Conservation (phyloP, 1,140 invertebrate genomes). For the Notospermus geniculatus region DNA sequence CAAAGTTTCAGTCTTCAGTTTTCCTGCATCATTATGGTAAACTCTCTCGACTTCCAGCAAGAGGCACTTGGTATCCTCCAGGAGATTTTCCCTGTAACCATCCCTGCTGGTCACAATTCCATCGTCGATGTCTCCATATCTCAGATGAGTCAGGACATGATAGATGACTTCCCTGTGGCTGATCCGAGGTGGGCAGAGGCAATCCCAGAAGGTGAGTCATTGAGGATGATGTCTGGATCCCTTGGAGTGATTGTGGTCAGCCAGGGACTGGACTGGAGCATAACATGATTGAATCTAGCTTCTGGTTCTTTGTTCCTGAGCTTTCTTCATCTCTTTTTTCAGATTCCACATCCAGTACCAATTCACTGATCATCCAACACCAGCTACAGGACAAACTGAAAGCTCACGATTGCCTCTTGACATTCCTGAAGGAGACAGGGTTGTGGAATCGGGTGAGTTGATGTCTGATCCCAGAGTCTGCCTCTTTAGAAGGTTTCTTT, state of each 20-base stretch:
- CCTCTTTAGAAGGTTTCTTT: too few species aligned
- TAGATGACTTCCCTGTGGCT: conserved; percentile 82
- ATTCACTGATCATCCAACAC: conserved; percentile 71
- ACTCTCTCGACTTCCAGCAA: conserved; percentile 42
- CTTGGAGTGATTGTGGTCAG: too few species aligned
- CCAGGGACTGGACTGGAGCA: too few species aligned
- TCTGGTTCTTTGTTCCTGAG: too few species aligned
- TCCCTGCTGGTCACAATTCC: conserved; percentile 31
- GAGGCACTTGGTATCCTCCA: conserved; percentile 67
- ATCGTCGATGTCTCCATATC: conserved; percentile 68
- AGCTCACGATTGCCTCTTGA: conserved; percentile 64
- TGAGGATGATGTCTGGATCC: too few species aligned
- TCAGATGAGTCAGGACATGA: conserved; percentile 72
- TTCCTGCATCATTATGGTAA: neutral
- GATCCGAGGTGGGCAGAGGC: conserved; percentile 79
- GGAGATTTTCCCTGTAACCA: conserved; percentile 65
- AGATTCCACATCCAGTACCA: conserved; percentile 47
- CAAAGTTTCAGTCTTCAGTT: neutral
- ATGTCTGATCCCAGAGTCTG: too few species aligned
- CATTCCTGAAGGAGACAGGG: conserved; percentile 73
- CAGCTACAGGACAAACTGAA: conserved; percentile 84
- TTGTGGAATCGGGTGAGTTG: conserved; percentile 69
- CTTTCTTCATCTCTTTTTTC: neutral
- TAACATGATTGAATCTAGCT: too few species aligned
- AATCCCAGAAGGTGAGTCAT: conserved; percentile 40